These are phyloP conservation scores for Drosophila cyrtoloma DNA, from an alignment of 2,888 invertebrate species.

Conservation along the genomic window DNA sequence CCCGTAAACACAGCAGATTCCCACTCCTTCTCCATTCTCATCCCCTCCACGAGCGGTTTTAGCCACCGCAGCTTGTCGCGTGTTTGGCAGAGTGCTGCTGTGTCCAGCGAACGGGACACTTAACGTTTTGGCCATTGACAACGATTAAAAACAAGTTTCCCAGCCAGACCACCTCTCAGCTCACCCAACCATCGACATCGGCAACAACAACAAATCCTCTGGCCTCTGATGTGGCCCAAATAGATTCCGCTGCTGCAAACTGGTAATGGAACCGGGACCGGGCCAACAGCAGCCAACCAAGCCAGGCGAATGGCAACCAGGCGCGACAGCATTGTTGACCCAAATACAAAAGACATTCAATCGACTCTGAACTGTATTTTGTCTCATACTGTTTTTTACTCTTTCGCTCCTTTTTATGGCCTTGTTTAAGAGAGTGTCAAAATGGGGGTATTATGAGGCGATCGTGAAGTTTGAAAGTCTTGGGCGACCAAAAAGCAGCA, in stretches of 20 bases:
- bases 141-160: constrained; percentile 79
- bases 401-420: constrained; percentile 50
- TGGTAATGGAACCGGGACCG: constrained; percentile 59
- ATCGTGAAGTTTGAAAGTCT: constrained; percentile 30
- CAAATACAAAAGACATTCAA: constrained; percentile 77
- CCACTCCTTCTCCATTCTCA: background rate
- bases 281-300: constrained; percentile 51
- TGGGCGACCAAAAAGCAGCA: constrained; percentile 3
- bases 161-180: background rate
- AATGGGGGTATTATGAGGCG: background rate
- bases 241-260: constrained; percentile 33
- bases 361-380: constrained; percentile 63
- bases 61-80: constrained; percentile 30
- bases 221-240: constrained; percentile 48
- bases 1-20: constrained; percentile 38
- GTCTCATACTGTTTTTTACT: constrained; percentile 39
- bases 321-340: constrained; percentile 73
- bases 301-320: constrained; percentile 28
- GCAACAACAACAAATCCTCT: background rate
- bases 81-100: constrained; percentile 50
- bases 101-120: constrained; percentile 73
- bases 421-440: constrained; percentile 34
- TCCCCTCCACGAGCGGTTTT: background rate
- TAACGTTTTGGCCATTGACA: constrained; percentile 81
- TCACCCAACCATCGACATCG: background rate